These are phyloP conservation scores for Mythimna lalbum DNA, from an alignment of 2,888 invertebrate genomes.

Conservation along the genomic window DNA sequence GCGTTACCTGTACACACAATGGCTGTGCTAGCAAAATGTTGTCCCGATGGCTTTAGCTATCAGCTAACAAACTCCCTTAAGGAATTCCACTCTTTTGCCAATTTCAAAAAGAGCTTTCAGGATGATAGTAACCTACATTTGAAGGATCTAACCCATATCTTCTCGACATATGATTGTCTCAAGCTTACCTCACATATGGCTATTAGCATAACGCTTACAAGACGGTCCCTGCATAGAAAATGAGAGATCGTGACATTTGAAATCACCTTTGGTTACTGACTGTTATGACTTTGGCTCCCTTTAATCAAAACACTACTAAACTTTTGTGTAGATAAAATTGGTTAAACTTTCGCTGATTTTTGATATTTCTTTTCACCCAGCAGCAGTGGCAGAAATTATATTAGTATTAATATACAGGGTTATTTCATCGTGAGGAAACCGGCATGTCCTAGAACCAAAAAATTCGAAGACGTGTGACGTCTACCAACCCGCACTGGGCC, in stretches of 20 bases:
- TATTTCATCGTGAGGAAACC: too few relatives aligned
- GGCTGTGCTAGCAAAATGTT: too few relatives aligned
- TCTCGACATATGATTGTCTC: slow-evolving; percentile 38
- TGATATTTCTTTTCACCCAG: too few relatives aligned
- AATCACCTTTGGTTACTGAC: neutral
- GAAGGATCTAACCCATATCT: slow-evolving; percentile 3
- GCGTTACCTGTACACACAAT: too few relatives aligned
- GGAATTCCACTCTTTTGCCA: neutral
- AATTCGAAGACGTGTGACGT: too few relatives aligned
- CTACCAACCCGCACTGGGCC: too few relatives aligned
- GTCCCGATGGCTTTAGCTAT: too few relatives aligned
- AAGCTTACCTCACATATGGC: slow-evolving; percentile 30
- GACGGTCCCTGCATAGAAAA: slow-evolving; percentile 32
- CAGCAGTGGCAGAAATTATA: too few relatives aligned
- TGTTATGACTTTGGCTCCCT: slow-evolving; percentile 5
- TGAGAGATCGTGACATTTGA: slow-evolving; percentile 26
- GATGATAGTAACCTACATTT: slow-evolving; percentile 9
- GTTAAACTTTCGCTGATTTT: neutral
- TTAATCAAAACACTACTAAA: too few relatives aligned
- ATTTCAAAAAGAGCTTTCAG: neutral
- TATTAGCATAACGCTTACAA: slow-evolving; percentile 41
- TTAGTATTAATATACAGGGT: too few relatives aligned
- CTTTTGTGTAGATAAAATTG: neutral
- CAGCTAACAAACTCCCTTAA: too few relatives aligned
- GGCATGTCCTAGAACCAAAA: too few relatives aligned